Percentiles rank a stretch among this genome's conserved stretches.
Conservation (phyloP, 2,113 vertebrate species). For the Cyanoderma ruficeps region DNA sequence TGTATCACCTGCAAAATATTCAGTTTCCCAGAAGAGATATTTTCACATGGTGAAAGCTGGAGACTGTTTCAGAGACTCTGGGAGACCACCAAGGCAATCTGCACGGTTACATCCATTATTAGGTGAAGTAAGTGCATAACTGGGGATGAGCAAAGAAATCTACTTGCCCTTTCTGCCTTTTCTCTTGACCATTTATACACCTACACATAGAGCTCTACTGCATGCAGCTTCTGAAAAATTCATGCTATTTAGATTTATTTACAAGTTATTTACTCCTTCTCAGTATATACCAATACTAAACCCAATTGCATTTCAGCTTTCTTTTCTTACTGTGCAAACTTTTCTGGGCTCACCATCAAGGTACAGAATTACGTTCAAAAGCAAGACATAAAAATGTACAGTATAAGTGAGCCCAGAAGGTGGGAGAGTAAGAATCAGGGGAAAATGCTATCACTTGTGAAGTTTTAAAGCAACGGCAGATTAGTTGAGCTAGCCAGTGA, state of each 20-base stretch:
- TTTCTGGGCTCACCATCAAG: background rate
- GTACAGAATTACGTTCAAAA: background rate
- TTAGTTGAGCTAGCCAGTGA: background rate
- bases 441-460: background rate
- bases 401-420: background rate
- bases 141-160: background rate
- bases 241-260: conserved; percentile 21
- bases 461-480: background rate
- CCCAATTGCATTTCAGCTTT: background rate
- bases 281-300: background rate
- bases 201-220: background rate
- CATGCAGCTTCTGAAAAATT: conserved; percentile 14
- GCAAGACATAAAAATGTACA: background rate
- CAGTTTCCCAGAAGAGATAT: background rate
- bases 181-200: background rate
- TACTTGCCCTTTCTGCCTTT: background rate
- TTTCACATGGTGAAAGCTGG: background rate
- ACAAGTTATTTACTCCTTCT: conserved; percentile 19
- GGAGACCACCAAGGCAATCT: background rate
- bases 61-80: background rate
- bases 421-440: background rate
- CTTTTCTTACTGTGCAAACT: background rate
- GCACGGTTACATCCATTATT: background rate
- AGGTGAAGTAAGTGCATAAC: background rate
- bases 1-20: background rate